Percentiles rank a stretch among this genome's conserved stretches.
Evolutionary conservation across 2,888 invertebrate species (phyloP).

Genomic region (Sepiola atlantica): DNA sequence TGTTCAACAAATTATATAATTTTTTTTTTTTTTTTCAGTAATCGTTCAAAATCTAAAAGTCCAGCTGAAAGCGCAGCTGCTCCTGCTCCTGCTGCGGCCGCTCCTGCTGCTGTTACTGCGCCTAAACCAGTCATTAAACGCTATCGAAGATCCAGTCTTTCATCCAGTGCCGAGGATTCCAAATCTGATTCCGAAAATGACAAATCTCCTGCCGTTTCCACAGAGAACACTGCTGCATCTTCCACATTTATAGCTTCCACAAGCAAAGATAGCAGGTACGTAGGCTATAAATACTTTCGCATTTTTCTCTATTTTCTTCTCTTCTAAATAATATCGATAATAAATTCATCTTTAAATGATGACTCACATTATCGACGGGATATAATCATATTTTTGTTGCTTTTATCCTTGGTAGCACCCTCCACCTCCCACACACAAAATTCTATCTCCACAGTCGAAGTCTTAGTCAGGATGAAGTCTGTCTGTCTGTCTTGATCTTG

Average conservation of each 20-base stretch:
- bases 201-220: constrained; percentile 34
- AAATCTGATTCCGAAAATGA: constrained; percentile 48
- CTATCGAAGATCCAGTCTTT: constrained; percentile 70
- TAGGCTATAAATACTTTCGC: not conserved
- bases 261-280: constrained; percentile 48
- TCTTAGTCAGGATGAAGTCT: too few relatives aligned
- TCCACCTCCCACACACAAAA: too few relatives aligned
- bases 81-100: not conserved
- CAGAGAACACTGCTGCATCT: constrained; percentile 42
- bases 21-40: not conserved
- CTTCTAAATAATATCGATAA: too few relatives aligned
- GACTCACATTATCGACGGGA: too few relatives aligned
- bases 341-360: too few relatives aligned
- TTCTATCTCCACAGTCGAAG: too few relatives aligned
- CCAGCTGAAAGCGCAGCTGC: constrained; percentile 47
- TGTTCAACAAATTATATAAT: not conserved
- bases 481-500: too few relatives aligned
- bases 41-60: constrained; percentile 50
- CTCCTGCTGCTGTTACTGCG: constrained; percentile 35
- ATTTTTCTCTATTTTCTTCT: not conserved
- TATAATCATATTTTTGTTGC: too few relatives aligned
- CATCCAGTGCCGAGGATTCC: constrained; percentile 59
- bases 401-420: too few relatives aligned
- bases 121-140: constrained; percentile 64
- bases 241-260: not conserved